phyloP scores from a whole-genome alignment of 2,888 invertebrate genomes.

The Troides helena region DNA sequence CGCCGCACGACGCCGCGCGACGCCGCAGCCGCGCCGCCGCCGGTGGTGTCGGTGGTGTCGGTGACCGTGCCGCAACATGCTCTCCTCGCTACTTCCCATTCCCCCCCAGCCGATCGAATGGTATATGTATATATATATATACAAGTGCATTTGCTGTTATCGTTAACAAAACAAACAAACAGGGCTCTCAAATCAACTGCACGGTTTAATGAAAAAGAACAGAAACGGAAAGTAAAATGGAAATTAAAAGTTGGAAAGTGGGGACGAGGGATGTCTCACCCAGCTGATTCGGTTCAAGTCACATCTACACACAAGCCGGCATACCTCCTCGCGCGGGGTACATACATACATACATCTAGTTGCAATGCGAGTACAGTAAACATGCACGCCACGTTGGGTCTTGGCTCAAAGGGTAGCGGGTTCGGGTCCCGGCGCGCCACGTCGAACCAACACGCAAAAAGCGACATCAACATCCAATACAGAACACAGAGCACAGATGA shows the following conservation, averaged over 20 bases:
- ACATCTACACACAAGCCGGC: slow-evolving; percentile 79
- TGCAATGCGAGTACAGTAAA: slow-evolving; percentile 64
- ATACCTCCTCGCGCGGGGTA: slow-evolving; percentile 61
- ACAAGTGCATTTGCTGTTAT: slow-evolving; percentile 38
- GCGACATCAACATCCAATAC: slow-evolving; percentile 76
- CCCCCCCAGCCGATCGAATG: slow-evolving; percentile 53
- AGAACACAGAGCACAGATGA: slow-evolving; percentile 79
- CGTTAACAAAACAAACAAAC: slow-evolving; percentile 38
- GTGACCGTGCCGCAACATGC: slow-evolving; percentile 33
- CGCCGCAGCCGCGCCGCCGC: slow-evolving; percentile 28
- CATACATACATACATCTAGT: slow-evolving; percentile 73
- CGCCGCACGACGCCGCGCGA: slow-evolving; percentile 35
- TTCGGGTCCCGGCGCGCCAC: slow-evolving; percentile 49
- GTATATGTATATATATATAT: not conserved
- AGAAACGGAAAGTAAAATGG: slow-evolving; percentile 44
- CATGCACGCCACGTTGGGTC: slow-evolving; percentile 78
- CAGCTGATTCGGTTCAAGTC: slow-evolving; percentile 64
- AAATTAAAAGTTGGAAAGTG: slow-evolving; percentile 56
- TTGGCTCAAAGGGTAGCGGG: slow-evolving; percentile 72
- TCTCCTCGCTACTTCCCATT: slow-evolving; percentile 34
- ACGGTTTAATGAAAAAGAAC: slow-evolving; percentile 40
- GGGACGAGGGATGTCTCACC: slow-evolving; percentile 63
- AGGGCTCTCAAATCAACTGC: slow-evolving; percentile 37
- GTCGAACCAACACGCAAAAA: slow-evolving; percentile 79
- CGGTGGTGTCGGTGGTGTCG: too few relatives aligned